Evolutionary conservation across 2,888 invertebrate genomes (phyloP), one percentile per base, ranked within the genome.

Genomic region (Teinopalpus imperialis): DNA sequence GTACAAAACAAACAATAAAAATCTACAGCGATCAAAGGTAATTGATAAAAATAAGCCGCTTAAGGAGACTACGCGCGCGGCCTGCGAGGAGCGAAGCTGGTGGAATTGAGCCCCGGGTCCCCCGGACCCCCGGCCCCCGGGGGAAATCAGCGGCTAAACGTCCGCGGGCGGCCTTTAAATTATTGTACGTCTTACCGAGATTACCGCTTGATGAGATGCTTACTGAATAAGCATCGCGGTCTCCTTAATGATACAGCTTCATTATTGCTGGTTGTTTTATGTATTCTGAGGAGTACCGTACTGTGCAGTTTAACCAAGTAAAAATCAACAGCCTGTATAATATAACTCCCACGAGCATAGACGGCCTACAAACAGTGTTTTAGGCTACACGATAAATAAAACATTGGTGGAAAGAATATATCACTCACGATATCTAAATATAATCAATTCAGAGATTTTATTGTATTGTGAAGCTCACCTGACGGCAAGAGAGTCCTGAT

Each of bases 21-120:
- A 12, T 9, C 10, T 14, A 9, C 18, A 12, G 8, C 5, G 27
- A 37, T 27, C 10, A 29, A 21, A 31, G 34, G 6, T 42, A 48
- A 37, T 37, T 37, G 10, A 48, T 43, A 43, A 43, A 43, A 39
- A 42, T 27, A 39, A 43, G 39, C 35, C 39, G 37, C 39, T 30
- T 39, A 39, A 9, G 34, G 18, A 16, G 37, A 34, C 34, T 35
- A 34, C 34, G 34, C 29, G 18, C 16, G 34, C 39, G 39, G 39
- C 12, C 13, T 21, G 8, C 16, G 37, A 14, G 43, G 31, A 36
- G 37, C 23, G 35, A 26, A 18, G 23, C 41, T 32, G 5, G 1
- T 24, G 37, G 37, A 37, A 37, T 44, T 24, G 31, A 37, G 32
- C 18, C 31, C n/a, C 7, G n/a, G 9, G 4, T n/a, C n/a, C n/a